Evolutionary conservation across 92 coral and sea anemone genomes (phyloP), one percentile per base, ranked within the genome.

Genomic region (Phymanthus crucifer): DNA sequence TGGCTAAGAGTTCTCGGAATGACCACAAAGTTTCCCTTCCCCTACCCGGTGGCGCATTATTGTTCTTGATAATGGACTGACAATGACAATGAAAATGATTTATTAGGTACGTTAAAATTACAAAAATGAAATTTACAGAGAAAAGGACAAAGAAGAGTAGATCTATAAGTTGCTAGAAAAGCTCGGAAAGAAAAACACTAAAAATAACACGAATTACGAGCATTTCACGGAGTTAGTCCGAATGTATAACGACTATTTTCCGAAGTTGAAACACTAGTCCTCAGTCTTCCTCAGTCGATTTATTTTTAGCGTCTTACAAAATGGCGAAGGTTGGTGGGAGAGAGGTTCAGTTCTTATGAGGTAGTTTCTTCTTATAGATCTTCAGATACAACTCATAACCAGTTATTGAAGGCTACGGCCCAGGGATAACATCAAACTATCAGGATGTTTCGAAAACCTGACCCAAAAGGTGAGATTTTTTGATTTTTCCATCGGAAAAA

Each of bases 361-460:
- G 43, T 32, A 76, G 52, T 57, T 56, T 76, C 71, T 54, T 32
- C 4, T 34, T 76, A 56, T 76, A 76, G 66, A 35, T 38, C 40
- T 54, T 21, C 11, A 54, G 14, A 21, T 54, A 54, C 6, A 26
- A 54, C 29, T 54, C 10, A 54, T 11, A 54, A 54, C 1, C 64
- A 54, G 64, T 29, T 54, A 21, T 29, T 35, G 33, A 8, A 54
- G 32, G 13, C 37, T 56, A 45, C 21, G 16, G 21, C 16, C 9
- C 29, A 26, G 27, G 36, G 17, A 58, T 5, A 56, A n/a, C 33
- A 40, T 13, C 50, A 50, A 36, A 12, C 66, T n/a, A 12, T 57
- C 40, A 83, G 68, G 50, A 86, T 86, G 90, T 88, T 88, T 74
- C 80, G 86, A 82, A 88, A 88, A 68, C 86, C 91, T 2, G 91